Base-by-base conservation (phyloP, 2,797 vertebrate species). In the Muraenolepis orangiensis region DNA sequence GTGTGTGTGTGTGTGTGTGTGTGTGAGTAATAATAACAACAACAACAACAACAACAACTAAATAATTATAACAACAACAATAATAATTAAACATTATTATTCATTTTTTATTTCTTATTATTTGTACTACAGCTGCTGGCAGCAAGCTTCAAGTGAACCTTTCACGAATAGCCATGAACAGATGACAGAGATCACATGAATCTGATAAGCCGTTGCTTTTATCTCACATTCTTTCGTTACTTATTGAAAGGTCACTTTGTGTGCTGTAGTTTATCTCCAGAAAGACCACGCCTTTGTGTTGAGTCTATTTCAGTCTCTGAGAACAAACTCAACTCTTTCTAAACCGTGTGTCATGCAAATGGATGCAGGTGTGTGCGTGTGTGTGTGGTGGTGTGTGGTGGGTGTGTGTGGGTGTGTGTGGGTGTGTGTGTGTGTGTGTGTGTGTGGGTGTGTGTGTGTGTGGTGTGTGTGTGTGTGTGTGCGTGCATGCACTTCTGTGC, bases 371-470 rank as follows among this genome's bases (percentile, higher is more conserved):
- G 76, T 76, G 79, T 69, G 18, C 23, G 61, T 66, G 61, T 67
- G 66, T 12, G 4, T 5, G 36, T 72, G 20, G 81, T 64, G 72
- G 73, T 75, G 74, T 36, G 32, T 12, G 81, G 67, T 74, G 73
- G 74, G 74, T 36, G 32, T 12, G 28, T 32, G 18, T 11, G 32
- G 1, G 67, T 69, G 31, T 32, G 29, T 32, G 29, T 13, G 67
- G 32, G 30, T 34, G 31, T 69, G 18, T 32, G 29, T 69, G 31
- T 10, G 16, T 36, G 68, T 28, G n/a, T 42, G 69, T 70, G 70
- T 72, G 70, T 57, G 29, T 72, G 70, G 57, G 42, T 57, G 29
- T 57, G 70, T 72, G 51, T 61, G 10, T 31, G 28, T 30, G 29
- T 28, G 32, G 30, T 34, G 31, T 69, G 18, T 32, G 29, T 69